Base-by-base conservation (phyloP, 2,888 invertebrate species). In the Deroplatys truncata region DNA sequence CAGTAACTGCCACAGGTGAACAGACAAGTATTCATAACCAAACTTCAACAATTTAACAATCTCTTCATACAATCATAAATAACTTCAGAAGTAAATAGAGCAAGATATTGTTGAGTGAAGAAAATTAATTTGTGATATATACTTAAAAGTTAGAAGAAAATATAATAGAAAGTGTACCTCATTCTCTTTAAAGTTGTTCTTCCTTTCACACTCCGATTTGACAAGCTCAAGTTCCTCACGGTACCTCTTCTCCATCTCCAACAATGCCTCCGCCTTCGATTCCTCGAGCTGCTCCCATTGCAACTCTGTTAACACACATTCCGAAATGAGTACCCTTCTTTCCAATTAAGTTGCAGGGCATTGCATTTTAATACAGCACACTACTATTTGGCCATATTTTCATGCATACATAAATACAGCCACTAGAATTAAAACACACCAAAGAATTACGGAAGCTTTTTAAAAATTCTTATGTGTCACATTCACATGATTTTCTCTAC, bases 201-300 rank as follows among this genome's bases (percentile, higher is more conserved):
- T 85, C 56, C 89, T 91, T 83, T 93, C 29, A 92, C 94, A 93
- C 91, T 94, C 94, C 89, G 94, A 94, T 91, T 94, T 94, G 84
- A 94, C 91, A 56, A 93, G 93, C 91, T 93, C 93, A 90, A 94
- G 93, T 92, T 94, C 94, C 0, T 94, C 94, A 16, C 94, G 93
- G 92, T 96, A 96, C 92, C 96, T 95, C 89, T 94, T 93, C 93
- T 96, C 96, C 93, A 96, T 94, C 85, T 95, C 93, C 89, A 94
- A 93, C 20, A 96, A 93, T 84, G 96, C 95, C 91, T 93, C 95
- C 92, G 95, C 95, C 92, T 96, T 96, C 92, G 96, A 96, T 88
- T 88, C 86, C 82, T 35, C 25, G 16, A 89, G 56, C 29, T 84
- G 88, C 28, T 90, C 89, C 88, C 89, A 89, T 82, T 90, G 90